phyloP scores from a whole-genome alignment of 2,113 vertebrate genomes.

The Pao palembangensis region DNA sequence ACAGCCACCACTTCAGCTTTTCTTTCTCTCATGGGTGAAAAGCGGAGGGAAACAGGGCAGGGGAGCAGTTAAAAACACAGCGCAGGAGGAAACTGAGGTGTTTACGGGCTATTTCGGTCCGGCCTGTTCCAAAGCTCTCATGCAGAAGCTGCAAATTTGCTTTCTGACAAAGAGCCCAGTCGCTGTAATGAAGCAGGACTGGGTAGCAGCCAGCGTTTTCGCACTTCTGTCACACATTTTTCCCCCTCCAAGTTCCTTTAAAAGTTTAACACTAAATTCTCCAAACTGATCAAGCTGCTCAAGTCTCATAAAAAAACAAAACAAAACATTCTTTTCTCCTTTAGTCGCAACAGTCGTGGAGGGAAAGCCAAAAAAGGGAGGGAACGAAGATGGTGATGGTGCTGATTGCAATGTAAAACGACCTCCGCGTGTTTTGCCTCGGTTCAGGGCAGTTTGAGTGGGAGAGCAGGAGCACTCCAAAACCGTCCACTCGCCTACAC shows the following conservation, averaged over 20 bases:
- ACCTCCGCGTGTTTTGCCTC: background rate
- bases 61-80: background rate
- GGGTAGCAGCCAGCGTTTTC: constrained; percentile 7
- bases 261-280: background rate
- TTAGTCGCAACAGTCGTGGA: too few species aligned
- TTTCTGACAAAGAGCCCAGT: constrained; percentile 12
- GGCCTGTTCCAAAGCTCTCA: constrained; percentile 33
- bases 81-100: constrained; percentile 26
- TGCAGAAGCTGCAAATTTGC: constrained; percentile 46
- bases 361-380: too few species aligned
- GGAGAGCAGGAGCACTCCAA: constrained; percentile 28
- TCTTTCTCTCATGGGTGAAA: background rate
- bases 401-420: too few species aligned
- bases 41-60: background rate
- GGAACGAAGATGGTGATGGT: too few species aligned
- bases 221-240: constrained; percentile 10
- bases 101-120: constrained; percentile 38
- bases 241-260: background rate
- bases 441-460: constrained; percentile 26
- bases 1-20: constrained; percentile 7
- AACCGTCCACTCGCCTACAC: constrained; percentile 49
- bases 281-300: background rate
- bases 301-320: background rate
- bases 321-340: too few species aligned
- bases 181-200: constrained; percentile 28